Evolutionary conservation across 2,113 vertebrate species (phyloP), one percentile per base, ranked within the genome.

Genomic region (Scopus umbretta): DNA sequence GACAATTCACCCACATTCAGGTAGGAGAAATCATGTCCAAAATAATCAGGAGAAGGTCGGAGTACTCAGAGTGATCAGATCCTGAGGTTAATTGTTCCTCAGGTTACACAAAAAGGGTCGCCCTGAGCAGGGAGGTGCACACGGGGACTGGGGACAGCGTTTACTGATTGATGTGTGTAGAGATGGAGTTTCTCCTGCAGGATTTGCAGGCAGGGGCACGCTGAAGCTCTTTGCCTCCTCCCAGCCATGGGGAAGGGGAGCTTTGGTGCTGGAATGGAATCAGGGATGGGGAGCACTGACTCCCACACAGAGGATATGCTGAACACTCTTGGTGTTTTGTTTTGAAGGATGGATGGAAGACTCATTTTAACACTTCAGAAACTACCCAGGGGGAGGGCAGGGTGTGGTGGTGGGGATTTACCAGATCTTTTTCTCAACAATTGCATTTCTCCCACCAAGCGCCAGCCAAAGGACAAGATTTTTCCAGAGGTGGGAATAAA

Each of bases 221-320:
- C 6, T 36, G 50, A 45, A 86, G 36, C 36, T 82, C 36, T 55
- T n/a, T 38, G 45, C 11, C 30, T 82, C 19, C 50, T 56, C 68
- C 91, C 53, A 36, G 85, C 63, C 0, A 0, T 8, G 50, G 32
- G 11, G 19, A 47, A 80, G 18, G 36, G 40, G 58, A 90, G 58
- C 22, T 62, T 55, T 32, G 52, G 42, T 34, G 30, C 30, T 16
- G 21, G 38, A 18, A 58, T 0, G 0, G 76, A 45, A 40, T n/a
- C 3, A 18, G 29, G 19, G 67, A 47, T 22, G 47, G 27, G 23
- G 17, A 84, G 25, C 0, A 0, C 45, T 9, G 62, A 30, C 16
- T 50, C 29, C 63, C 4, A 4, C 30, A 19, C 5, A 2, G 4
- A 16, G 36, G 29, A 65, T 56, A 45, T 38, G 45, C 16, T 30